Evolutionary conservation across 2,888 invertebrate species (phyloP).

Genomic region (Agrotis puta): DNA sequence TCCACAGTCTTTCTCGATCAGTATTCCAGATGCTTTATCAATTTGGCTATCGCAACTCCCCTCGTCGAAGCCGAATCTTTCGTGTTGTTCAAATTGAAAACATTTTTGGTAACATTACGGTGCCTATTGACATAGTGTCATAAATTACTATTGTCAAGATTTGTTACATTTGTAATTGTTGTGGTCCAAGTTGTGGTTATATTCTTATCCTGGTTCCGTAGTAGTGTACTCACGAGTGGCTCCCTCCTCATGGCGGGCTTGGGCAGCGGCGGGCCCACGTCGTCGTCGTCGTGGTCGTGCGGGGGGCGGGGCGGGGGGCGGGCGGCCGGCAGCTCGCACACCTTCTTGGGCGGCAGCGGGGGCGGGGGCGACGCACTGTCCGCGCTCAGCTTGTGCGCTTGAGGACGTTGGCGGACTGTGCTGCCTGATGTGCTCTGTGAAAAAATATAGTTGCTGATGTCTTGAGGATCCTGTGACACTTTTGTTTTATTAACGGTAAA

Average conservation of each 20-base stretch:
- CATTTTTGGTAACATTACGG: too few relatives aligned
- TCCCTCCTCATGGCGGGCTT: slow-evolving; percentile 83
- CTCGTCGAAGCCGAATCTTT: too few relatives aligned
- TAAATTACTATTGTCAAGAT: too few relatives aligned
- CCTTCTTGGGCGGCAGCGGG: slow-evolving; percentile 91
- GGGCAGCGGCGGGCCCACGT: slow-evolving; percentile 82
- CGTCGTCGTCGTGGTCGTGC: slow-evolving; percentile 83
- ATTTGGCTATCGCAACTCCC: too few relatives aligned
- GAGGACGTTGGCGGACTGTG: slow-evolving; percentile 77
- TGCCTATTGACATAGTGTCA: too few relatives aligned
- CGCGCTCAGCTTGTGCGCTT: slow-evolving; percentile 65
- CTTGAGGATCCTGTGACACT: not conserved
- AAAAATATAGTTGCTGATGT: too few relatives aligned
- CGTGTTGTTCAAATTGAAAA: too few relatives aligned
- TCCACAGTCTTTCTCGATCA: too few relatives aligned
- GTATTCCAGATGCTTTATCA: too few relatives aligned
- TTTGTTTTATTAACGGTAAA: not conserved
- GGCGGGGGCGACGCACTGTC: slow-evolving; percentile 92
- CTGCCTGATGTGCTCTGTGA: slow-evolving; percentile 78
- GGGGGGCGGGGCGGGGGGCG: slow-evolving; percentile 93
- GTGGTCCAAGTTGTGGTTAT: too few relatives aligned
- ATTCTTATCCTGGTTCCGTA: too few relatives aligned
- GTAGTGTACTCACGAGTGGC: slow-evolving; percentile 66
- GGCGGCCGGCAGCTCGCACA: slow-evolving; percentile 65
- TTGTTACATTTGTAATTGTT: too few relatives aligned